Percentiles rank a stretch among this genome's conserved stretches.
These are phyloP conservation scores for Triops longicaudatus DNA, from an alignment of 1,140 invertebrate species.

Conservation along the genomic window DNA sequence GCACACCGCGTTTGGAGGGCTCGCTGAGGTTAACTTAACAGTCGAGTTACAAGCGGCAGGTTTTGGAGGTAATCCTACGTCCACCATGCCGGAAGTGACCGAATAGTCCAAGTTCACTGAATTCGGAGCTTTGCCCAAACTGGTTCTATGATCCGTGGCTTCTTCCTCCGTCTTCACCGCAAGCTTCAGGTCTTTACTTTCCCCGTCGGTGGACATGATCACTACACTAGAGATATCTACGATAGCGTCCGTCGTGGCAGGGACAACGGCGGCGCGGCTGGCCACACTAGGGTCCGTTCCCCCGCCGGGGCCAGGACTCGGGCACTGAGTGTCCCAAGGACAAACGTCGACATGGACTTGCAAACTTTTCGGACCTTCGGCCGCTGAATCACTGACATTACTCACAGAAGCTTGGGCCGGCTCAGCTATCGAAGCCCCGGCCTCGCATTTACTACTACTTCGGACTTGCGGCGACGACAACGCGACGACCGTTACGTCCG, in stretches of 20 bases:
- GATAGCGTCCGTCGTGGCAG: not conserved
- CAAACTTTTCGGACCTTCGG: not conserved
- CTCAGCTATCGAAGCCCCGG: not conserved
- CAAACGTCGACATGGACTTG: constrained; percentile 27
- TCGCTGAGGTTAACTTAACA: constrained; percentile 8
- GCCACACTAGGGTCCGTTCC: not conserved
- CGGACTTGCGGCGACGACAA: not conserved
- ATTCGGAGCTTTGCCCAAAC: constrained; percentile 30
- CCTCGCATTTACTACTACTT: not conserved
- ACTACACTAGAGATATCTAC: constrained; percentile 13
- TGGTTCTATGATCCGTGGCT: constrained; percentile 30
- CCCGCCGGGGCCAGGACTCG: constrained; percentile 17
- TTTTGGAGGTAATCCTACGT: constrained; percentile 28
- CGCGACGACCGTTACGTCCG: not conserved
- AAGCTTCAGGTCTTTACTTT: not conserved
- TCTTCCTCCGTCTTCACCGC: constrained; percentile 3
- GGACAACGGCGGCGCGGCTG: not conserved
- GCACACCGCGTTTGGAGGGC: constrained; percentile 22
- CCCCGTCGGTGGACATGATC: not conserved
- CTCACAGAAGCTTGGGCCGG: constrained; percentile 26
- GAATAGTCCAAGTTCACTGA: constrained; percentile 30
- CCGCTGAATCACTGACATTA: constrained; percentile 14
- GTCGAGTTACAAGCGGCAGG: constrained; percentile 25
- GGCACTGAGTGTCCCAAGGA: constrained; percentile 27
- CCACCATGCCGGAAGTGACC: constrained; percentile 20